Conservation (phyloP, 2,113 vertebrate genomes). For the Chaetura pelagica region DNA sequence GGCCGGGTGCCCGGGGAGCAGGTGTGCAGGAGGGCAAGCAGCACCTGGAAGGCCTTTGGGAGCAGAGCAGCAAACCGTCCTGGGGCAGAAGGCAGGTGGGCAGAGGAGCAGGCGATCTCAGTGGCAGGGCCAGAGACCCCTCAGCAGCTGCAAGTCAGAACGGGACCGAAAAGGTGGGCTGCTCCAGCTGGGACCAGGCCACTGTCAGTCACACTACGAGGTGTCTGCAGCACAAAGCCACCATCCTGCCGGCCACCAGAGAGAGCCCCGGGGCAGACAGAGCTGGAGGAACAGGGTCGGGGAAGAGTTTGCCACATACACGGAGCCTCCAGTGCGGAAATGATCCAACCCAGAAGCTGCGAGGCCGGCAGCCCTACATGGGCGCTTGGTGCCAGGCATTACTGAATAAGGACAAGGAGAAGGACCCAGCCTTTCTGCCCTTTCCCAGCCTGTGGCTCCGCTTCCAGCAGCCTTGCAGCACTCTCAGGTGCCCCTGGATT, state of each 20-base stretch:
- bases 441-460: not conserved
- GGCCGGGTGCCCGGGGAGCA: accelerated
- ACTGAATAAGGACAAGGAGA: constrained; percentile 19
- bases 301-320: not conserved
- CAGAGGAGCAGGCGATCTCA: not conserved
- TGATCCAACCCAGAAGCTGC: not conserved
- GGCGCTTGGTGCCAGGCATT: accelerated
- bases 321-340: accelerated
- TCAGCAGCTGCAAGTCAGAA: not conserved
- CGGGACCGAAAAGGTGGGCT: not conserved
- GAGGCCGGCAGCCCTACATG: not conserved
- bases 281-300: not conserved
- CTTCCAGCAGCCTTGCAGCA: not conserved
- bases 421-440: accelerated
- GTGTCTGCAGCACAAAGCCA: not conserved
- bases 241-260: accelerated
- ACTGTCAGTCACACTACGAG: accelerated
- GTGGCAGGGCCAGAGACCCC: not conserved
- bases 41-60: not conserved
- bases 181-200: not conserved
- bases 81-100: not conserved
- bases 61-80: not conserved
- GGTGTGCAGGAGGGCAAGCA: not conserved
- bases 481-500: not conserved
- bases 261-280: not conserved